Evolutionary conservation across 1,140 invertebrate genomes (phyloP), one percentile per base, ranked within the genome.

Genomic region (Drosophila nigrodunni): DNA sequence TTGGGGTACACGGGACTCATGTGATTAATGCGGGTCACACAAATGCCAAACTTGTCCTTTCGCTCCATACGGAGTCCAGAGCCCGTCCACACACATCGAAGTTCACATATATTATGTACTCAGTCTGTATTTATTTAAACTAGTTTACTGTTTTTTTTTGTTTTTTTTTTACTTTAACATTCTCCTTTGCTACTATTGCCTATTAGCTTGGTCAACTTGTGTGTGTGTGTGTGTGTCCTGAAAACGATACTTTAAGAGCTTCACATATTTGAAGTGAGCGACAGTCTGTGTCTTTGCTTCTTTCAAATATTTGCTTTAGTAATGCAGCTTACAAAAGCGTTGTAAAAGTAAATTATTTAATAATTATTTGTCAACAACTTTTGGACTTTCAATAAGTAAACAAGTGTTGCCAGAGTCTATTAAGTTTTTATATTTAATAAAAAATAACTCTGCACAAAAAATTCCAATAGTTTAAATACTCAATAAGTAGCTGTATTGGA

Each of bases 1-100:
- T 30, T 30, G 65, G 70, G 49, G 62, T 62, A 55, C 62, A 62
- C 46, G 25, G 69, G 69, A 59, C 60, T 87, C 81, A 82, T 58
- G 83, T 86, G 82, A 86, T 82, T 86, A 86, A 86, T 88, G 79
- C 79, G 82, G 82, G 82, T 86, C 83, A 71, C 37, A 69, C 86
- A 70, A 58, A 75, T 59, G 55, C 39, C 54, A 21, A 25, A 30
- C 7, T 15, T 58, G 52, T 55, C 15, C 25, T 30, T 30, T 34
- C 61, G 47, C 15, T n/a, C 49, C n/a, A 25, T 34, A 0, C 25
- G 25, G 35, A 64, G 18, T 62, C 30, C 35, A 25, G 18, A 10
- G 47, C 15, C 35, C 52, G 49, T 13, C 55, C 49, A 52, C 49
- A 59, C 43, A 73, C 54, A 43, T 46, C 10, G 44, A 30, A 8